A percentile compares a stretch with the other conserved stretches of the same genome.
Evolutionary conservation across 2,113 vertebrate species (phyloP).

Genomic region (Myrmecobius fasciatus): DNA sequence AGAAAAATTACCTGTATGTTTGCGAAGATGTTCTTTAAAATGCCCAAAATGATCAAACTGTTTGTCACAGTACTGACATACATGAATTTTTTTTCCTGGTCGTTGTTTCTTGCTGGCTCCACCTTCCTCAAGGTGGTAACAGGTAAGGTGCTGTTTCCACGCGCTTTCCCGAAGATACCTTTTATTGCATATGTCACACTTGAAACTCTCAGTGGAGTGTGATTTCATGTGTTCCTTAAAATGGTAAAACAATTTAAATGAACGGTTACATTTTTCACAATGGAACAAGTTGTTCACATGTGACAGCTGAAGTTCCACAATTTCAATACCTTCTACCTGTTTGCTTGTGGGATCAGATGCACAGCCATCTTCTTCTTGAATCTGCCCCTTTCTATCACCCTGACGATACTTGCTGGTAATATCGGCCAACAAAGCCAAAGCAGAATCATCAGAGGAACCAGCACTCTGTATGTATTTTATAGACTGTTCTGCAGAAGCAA

Average conservation of each 20-base stretch:
- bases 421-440: conserved; percentile 95
- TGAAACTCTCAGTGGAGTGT: conserved; percentile 92
- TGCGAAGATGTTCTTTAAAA: conserved; percentile 98
- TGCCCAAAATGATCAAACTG: conserved; percentile 98
- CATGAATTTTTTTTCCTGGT: conserved; percentile 94
- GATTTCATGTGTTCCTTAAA: conserved; percentile 99
- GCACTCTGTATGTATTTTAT: conserved; percentile 87
- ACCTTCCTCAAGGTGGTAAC: conserved; percentile 94
- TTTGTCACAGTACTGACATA: conserved; percentile 97
- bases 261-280: conserved; percentile 96
- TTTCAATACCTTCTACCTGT: conserved; percentile 94
- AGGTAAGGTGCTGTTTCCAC: conserved; percentile 95
- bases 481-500: conserved; percentile 84
- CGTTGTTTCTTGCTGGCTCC: conserved; percentile 91
- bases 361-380: conserved; percentile 83
- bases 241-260: conserved; percentile 98
- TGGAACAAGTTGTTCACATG: conserved; percentile 96
- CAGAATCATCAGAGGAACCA: conserved; percentile 92
- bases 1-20: conserved; percentile 92
- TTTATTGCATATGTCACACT: conserved; percentile 95
- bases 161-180: conserved; percentile 96
- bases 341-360: conserved; percentile 90
- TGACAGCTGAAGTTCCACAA: conserved; percentile 98
- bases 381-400: conserved; percentile 87
- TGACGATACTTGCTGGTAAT: conserved; percentile 99